A percentile compares a stretch with the other conserved stretches of the same genome.
Evolutionary conservation across 2,113 vertebrate species (phyloP).

Genomic region (Erythrolamprus reginae): DNA sequence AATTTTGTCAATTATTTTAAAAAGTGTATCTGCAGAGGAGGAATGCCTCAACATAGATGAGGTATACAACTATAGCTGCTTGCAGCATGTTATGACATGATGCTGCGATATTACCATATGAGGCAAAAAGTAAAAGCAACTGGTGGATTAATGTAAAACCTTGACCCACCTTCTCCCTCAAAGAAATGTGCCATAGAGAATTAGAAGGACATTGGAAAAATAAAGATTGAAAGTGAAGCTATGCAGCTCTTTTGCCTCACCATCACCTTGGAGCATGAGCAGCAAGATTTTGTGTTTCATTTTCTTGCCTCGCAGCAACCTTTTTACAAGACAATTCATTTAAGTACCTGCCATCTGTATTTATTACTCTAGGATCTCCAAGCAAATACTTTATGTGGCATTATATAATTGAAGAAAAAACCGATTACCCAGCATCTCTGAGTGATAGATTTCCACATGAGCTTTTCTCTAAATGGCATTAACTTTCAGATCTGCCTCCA

Average conservation of each 20-base stretch:
- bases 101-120: neutral
- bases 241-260: neutral
- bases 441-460: constrained; percentile 2
- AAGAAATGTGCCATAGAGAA: neutral
- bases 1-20: neutral
- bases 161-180: constrained; percentile 3
- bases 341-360: constrained; percentile 20
- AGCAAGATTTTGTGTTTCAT: constrained; percentile 23
- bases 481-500: constrained; percentile 25
- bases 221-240: neutral
- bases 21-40: neutral
- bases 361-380: constrained; percentile 14
- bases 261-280: constrained; percentile 24
- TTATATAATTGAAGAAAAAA: constrained; percentile 11
- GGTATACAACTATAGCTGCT: neutral
- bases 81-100: neutral
- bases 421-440: constrained; percentile 15
- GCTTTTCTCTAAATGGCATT: constrained; percentile 16
- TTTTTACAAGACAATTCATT: constrained; percentile 23
- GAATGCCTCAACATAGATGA: neutral
- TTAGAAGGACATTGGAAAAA: neutral
- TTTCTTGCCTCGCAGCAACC: neutral
- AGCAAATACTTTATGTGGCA: constrained; percentile 25
- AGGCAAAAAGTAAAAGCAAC: neutral
- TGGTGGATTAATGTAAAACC: constrained; percentile 2